phyloP scores from a whole-genome alignment of 2,113 vertebrate species.

The Oreotrochilus melanogaster region DNA sequence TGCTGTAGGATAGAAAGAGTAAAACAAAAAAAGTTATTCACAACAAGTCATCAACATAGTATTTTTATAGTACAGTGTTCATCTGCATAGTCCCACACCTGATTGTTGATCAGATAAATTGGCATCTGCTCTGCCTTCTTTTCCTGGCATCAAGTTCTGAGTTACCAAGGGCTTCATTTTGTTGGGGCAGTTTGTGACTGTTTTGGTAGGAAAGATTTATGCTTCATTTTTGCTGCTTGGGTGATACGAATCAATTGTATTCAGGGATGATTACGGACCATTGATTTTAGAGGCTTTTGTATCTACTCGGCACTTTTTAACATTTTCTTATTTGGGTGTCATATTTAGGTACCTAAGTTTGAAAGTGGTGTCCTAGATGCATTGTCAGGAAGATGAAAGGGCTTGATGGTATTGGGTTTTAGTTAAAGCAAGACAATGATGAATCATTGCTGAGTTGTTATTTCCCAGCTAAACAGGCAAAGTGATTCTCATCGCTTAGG shows the following conservation, averaged over 20 bases:
- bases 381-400: not conserved
- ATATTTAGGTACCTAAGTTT: not conserved
- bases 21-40: not conserved
- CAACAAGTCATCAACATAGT: not conserved
- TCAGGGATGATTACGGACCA: constrained; percentile 11
- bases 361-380: not conserved
- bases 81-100: not conserved
- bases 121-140: not conserved
- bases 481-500: not conserved
- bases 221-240: not conserved
- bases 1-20: not conserved
- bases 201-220: not conserved
- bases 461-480: not conserved
- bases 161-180: not conserved
- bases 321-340: not conserved
- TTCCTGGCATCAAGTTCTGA: not conserved
- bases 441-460: not conserved
- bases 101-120: not conserved
- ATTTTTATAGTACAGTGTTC: not conserved
- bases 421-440: not conserved
- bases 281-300: constrained; percentile 44
- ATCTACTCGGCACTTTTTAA: constrained; percentile 12
- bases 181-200: not conserved
- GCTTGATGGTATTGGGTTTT: not conserved
- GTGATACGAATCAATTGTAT: constrained; percentile 30